Evolutionary conservation across 1,140 invertebrate species (phyloP).

Genomic region (Apis laboriosa): DNA sequence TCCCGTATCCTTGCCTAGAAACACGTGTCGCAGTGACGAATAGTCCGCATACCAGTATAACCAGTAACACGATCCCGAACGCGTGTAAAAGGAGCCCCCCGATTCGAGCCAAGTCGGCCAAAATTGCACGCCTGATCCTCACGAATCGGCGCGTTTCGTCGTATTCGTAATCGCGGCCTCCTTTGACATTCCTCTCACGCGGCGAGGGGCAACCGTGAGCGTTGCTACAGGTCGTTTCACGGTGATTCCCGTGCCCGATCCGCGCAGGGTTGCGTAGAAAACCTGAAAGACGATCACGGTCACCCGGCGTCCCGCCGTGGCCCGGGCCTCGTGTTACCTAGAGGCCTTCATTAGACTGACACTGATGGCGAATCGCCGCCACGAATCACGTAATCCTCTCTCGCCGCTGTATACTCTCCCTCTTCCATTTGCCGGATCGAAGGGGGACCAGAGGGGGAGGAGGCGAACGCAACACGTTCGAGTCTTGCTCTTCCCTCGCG

Average conservation of each 20-base stretch:
- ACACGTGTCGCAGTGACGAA: too few relatives aligned
- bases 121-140: not conserved
- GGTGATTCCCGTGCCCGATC: constrained; percentile 52
- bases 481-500: constrained; percentile 11
- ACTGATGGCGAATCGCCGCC: constrained; percentile 72
- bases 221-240: constrained; percentile 63
- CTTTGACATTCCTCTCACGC: constrained; percentile 45
- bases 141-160: constrained; percentile 27
- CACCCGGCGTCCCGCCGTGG: constrained; percentile 67
- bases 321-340: constrained; percentile 65
- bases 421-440: constrained; percentile 68
- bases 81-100: not conserved
- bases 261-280: constrained; percentile 39
- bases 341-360: constrained; percentile 75
- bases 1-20: too few relatives aligned
- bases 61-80: too few relatives aligned
- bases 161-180: constrained; percentile 32
- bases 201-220: constrained; percentile 13
- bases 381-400: constrained; percentile 72
- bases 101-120: not conserved
- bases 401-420: constrained; percentile 20
- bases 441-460: not conserved
- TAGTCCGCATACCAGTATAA: too few relatives aligned
- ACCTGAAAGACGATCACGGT: constrained; percentile 71
- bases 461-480: not conserved